Evolutionary conservation across 2,797 vertebrate species (phyloP).

Genomic region (Serranus cabrilla): DNA sequence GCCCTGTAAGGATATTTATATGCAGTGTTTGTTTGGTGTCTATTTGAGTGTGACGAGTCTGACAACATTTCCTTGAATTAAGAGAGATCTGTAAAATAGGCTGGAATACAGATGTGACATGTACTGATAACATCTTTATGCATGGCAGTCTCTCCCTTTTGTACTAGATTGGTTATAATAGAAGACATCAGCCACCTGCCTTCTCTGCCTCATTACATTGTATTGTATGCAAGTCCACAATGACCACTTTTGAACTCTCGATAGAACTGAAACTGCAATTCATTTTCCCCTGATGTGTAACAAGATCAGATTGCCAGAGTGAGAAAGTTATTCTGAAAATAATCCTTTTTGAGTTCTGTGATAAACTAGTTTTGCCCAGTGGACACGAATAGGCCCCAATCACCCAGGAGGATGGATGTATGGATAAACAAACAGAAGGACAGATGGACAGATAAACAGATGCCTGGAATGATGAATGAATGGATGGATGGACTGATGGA

Average conservation of each 20-base stretch:
- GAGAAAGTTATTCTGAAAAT: constrained; percentile 20
- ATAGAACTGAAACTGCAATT: not conserved
- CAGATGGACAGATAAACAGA: too few relatives aligned
- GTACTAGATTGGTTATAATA: not conserved
- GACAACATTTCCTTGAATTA: not conserved
- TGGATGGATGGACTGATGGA: too few relatives aligned
- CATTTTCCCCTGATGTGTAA: constrained; percentile 13
- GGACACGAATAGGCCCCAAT: not conserved
- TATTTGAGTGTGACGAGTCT: too few relatives aligned
- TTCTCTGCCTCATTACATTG: not conserved
- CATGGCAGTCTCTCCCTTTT: not conserved
- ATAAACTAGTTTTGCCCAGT: constrained; percentile 20
- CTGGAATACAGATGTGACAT: constrained; percentile 21
- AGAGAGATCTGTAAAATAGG: too few relatives aligned
- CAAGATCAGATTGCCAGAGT: constrained; percentile 19
- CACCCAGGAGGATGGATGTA: not conserved
- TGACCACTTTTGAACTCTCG: not conserved
- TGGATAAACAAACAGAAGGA: too few relatives aligned
- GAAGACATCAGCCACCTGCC: constrained; percentile 4
- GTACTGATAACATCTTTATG: constrained; percentile 13
- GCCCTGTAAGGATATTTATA: too few relatives aligned
- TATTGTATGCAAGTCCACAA: not conserved
- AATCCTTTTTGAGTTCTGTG: constrained; percentile 19
- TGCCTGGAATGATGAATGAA: too few relatives aligned
- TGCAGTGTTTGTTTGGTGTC: too few relatives aligned